phyloP scores from a whole-genome alignment of 2,797 vertebrate genomes.

The Emys orbicularis region DNA sequence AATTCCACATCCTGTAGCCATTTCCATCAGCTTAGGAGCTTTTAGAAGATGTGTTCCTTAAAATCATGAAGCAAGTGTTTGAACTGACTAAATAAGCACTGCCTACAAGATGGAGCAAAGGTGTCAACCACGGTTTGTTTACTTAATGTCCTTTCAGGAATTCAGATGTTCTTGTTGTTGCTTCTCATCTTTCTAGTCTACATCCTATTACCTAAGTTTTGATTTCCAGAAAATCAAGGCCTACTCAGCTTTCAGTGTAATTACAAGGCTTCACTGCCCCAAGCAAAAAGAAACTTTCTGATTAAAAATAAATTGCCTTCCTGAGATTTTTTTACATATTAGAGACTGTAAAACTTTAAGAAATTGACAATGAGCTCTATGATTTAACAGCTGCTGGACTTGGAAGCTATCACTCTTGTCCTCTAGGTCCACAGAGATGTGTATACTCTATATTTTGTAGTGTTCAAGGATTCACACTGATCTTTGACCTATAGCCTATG shows the following conservation, averaged over 20 bases:
- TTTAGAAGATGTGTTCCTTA: not conserved
- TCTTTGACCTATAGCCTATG: slow-evolving; percentile 6
- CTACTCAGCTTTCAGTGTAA: not conserved
- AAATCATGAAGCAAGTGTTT: slow-evolving; percentile 27
- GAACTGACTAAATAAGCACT: slow-evolving; percentile 5
- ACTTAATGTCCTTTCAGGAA: not conserved
- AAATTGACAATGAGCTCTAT: not conserved
- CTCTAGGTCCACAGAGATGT: too few species aligned
- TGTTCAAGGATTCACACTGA: not conserved
- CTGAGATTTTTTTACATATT: not conserved
- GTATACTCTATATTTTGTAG: not conserved
- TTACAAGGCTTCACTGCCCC: not conserved
- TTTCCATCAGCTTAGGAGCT: slow-evolving; percentile 26
- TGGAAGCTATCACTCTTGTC: not conserved
- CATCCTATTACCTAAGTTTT: not conserved
- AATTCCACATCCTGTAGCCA: not conserved
- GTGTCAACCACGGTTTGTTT: not conserved
- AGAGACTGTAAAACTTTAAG: not conserved
- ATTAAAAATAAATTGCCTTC: rapidly evolving
- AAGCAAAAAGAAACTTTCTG: too few species aligned
- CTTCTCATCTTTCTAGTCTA: not conserved
- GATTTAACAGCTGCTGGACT: not conserved
- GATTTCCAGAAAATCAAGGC: not conserved
- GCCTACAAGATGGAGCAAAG: not conserved
- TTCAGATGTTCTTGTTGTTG: not conserved